Evolutionary conservation across 1,140 invertebrate genomes (phyloP), one percentile per base, ranked within the genome.

Genomic region (Drosophila trapezifrons): DNA sequence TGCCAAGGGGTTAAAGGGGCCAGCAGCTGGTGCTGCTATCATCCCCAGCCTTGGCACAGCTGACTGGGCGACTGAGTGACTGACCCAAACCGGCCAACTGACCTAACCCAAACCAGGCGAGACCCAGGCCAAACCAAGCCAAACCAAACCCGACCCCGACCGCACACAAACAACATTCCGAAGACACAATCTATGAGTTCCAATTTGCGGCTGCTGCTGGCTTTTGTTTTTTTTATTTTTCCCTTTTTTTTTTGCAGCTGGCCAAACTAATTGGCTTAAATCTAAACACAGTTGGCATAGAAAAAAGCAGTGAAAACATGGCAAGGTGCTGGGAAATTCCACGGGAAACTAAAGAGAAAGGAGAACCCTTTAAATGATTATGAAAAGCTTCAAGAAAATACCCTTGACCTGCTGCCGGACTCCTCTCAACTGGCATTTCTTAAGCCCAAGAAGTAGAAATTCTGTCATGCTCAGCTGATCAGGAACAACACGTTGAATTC

Each of bases 261-360:
- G 56, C 58, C 76, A 64, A 71, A 78, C 85, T 89, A 89, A 89
- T 89, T 89, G 85, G 84, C 74, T 89, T 89, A 89, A 90, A 77
- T 72, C 73, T 78, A 81, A 80, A 78, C 74, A 86, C 74, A 66
- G 57, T 58, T 71, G 83, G 56, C 46, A 64, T 57, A 35, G 42
- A 45, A 32, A 38, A 51, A 55, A 12, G 18, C 62, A 59, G 40
- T 32, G n/a, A 58, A 58, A 45, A 35, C 17, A 3, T 51, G 22
- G 35, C 47, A n/a, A 49, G 27, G 37, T 18, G 32, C 25, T 40
- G 43, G n/a, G 18, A 25, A 64, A 51, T 67, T 37, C 13, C 15
- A 29, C 15, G 20, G 43, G 7, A 57, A 32, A 37, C 37, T 54
- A 32, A 22, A 27, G 35, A 13, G 15, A 25, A 45, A 37, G 51